Evolutionary conservation across 1,140 invertebrate species (phyloP).

Genomic region (Metopolophium dirhodum): DNA sequence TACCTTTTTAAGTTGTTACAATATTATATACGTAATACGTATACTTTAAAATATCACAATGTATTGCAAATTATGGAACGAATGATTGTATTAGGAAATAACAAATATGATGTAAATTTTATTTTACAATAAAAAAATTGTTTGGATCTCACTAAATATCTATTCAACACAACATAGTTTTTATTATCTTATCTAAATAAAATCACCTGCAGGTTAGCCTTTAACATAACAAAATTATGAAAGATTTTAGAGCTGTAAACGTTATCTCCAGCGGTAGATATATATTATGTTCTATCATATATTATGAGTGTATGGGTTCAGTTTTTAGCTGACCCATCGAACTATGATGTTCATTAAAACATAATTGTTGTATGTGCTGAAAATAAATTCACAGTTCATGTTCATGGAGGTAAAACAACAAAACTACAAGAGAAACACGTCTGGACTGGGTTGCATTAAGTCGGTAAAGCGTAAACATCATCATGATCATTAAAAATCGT

Average conservation of each 20-base stretch:
- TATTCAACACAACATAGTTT: background rate
- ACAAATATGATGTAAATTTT: background rate
- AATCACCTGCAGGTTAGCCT: constrained; percentile 14
- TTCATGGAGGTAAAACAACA: background rate
- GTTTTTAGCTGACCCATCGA: background rate
- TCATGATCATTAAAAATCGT: background rate
- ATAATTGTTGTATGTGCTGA: constrained; percentile 12
- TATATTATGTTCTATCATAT: background rate
- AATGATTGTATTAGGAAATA: background rate
- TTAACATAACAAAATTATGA: constrained; percentile 38
- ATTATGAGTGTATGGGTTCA: background rate
- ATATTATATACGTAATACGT: too few species aligned
- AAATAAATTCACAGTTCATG: background rate
- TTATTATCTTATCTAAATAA: background rate
- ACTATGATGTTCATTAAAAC: constrained; percentile 33
- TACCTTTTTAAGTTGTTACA: background rate
- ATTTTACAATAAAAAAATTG: background rate
- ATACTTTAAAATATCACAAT: background rate
- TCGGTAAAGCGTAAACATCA: background rate
- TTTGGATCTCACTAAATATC: background rate
- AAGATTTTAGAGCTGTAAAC: background rate
- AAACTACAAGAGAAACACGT: background rate
- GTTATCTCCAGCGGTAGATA: background rate
- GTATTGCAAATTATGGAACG: background rate
- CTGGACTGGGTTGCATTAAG: background rate